Percentiles rank a stretch among this genome's conserved stretches.
Evolutionary conservation across 2,888 invertebrate species (phyloP).

Genomic region (Drosophila subsilvestris): DNA sequence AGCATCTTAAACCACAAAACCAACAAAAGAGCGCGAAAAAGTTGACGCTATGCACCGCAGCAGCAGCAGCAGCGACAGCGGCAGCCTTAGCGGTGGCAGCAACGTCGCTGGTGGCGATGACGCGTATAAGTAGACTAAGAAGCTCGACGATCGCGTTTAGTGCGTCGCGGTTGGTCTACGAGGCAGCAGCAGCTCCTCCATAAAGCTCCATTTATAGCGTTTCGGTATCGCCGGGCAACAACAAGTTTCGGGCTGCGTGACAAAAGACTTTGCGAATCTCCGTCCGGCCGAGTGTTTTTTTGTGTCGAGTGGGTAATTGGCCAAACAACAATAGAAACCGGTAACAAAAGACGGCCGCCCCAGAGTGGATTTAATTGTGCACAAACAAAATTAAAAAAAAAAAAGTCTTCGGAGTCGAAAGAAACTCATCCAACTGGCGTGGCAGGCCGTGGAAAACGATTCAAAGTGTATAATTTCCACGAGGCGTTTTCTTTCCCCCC

Average conservation of each 20-base stretch:
- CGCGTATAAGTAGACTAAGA: slow-evolving; percentile 75
- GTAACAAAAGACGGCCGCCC: slow-evolving; percentile 32
- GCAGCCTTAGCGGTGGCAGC: not conserved
- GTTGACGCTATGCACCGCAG: not conserved
- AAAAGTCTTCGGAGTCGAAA: not conserved
- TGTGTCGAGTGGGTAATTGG: slow-evolving; percentile 33
- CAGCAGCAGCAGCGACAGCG: slow-evolving; percentile 7
- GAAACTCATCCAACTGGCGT: slow-evolving; percentile 27
- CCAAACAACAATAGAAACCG: slow-evolving; percentile 47
- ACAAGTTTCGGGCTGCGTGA: slow-evolving; percentile 36
- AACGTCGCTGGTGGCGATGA: slow-evolving; percentile 4
- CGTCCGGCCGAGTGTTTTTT: slow-evolving; percentile 5
- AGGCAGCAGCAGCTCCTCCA: slow-evolving; percentile 42
- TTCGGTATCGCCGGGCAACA: slow-evolving; percentile 27
- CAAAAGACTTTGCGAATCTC: slow-evolving; percentile 39
- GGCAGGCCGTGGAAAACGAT: slow-evolving; percentile 17
- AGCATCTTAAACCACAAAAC: slow-evolving; percentile 38
- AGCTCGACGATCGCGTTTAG: slow-evolving; percentile 73
- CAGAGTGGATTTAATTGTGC: slow-evolving; percentile 48
- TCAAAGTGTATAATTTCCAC: slow-evolving; percentile 16
- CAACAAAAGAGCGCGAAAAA: slow-evolving; percentile 33
- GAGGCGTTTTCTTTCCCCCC: not conserved
- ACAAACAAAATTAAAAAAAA: slow-evolving; percentile 22
- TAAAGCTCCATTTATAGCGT: slow-evolving; percentile 20
- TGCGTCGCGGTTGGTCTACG: slow-evolving; percentile 68